These are phyloP conservation scores for Condylura cristata DNA, from an alignment of 2,113 vertebrate species.

Conservation along the genomic window DNA sequence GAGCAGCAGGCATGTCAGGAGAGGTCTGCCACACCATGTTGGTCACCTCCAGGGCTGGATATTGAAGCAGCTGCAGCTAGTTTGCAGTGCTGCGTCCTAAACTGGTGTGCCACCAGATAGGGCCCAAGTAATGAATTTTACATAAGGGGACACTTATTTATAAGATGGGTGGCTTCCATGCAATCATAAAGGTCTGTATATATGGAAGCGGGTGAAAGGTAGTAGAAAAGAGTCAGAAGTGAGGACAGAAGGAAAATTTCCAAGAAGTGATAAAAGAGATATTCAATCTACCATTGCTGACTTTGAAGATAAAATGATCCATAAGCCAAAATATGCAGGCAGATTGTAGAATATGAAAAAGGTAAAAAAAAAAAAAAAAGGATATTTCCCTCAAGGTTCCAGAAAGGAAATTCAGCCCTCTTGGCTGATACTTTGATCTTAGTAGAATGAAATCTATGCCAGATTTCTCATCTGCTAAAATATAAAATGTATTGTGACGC, in stretches of 20 bases:
- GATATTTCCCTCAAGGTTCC: background rate
- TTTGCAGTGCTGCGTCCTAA: no score
- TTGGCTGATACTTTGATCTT: background rate
- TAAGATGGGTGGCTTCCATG: background rate
- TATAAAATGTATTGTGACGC: background rate
- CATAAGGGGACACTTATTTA: background rate
- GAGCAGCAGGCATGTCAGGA: no score
- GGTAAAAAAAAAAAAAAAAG: background rate
- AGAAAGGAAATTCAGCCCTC: background rate
- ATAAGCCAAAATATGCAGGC: background rate
- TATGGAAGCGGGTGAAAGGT: background rate
- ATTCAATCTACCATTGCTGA: background rate
- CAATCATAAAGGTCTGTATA: background rate
- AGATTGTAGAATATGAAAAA: background rate
- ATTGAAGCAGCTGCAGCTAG: no score
- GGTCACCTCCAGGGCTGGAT: no score
- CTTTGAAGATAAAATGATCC: background rate
- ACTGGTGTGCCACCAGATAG: no score
- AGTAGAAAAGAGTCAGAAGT: background rate
- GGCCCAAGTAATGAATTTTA: no score
- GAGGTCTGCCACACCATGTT: no score
- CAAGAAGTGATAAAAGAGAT: background rate
- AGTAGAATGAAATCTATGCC: background rate
- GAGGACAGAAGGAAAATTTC: background rate
- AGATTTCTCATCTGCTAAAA: background rate